Evolutionary conservation across 2,797 vertebrate genomes (phyloP).

Genomic region (Bryconaethiops microstoma): DNA sequence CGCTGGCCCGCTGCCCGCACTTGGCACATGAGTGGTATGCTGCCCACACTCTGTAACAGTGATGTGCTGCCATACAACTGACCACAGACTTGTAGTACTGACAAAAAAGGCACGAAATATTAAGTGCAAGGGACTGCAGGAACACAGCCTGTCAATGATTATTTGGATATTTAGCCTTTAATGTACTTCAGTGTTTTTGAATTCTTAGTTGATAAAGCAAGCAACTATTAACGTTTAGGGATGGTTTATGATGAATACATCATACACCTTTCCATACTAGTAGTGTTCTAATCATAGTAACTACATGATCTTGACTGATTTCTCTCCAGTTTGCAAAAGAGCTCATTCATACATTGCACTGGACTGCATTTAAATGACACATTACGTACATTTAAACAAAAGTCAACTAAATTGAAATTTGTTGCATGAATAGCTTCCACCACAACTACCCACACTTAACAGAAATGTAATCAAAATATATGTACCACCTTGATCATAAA

Average conservation of each 20-base stretch:
- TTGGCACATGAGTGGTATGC: slow-evolving; percentile 30
- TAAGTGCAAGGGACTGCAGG: slow-evolving; percentile 3
- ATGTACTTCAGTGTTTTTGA: neutral
- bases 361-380: too few species aligned
- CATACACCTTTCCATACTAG: too few species aligned
- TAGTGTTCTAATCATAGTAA: neutral
- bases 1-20: slow-evolving; percentile 30
- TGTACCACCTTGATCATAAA: too few species aligned
- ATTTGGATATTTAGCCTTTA: neutral
- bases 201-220: neutral
- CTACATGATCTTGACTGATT: neutral
- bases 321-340: neutral
- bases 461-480: too few species aligned
- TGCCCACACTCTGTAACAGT: slow-evolving; percentile 2
- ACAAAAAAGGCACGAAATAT: slow-evolving; percentile 28
- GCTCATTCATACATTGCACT: neutral
- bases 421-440: too few species aligned
- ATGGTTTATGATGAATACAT: neutral
- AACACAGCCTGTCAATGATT: slow-evolving; percentile 17
- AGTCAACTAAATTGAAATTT: too few species aligned
- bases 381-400: too few species aligned
- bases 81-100: neutral
- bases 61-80: neutral
- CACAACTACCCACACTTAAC: too few species aligned
- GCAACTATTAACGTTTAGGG: neutral